Evolutionary conservation across 2,113 vertebrate species (phyloP).

Genomic region (Paraplagusia blochii): DNA sequence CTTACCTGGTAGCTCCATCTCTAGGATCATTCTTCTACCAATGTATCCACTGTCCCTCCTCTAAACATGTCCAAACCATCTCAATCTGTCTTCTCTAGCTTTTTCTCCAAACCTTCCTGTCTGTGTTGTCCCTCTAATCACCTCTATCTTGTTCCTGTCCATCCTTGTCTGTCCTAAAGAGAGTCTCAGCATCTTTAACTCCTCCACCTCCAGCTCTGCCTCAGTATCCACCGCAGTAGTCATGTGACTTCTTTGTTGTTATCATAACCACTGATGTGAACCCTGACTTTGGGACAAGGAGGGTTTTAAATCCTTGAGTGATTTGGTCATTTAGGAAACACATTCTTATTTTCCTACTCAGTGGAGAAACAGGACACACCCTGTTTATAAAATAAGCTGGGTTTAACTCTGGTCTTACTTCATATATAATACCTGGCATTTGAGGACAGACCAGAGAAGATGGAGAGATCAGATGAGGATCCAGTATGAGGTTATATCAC

Average conservation of each 20-base stretch:
- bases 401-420: conserved; percentile 16
- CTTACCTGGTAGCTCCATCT: conserved; percentile 33
- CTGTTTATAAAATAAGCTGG: conserved; percentile 34
- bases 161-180: too few species aligned
- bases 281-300: conserved; percentile 45
- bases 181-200: too few species aligned
- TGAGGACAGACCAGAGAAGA: conserved; percentile 29
- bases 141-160: too few species aligned
- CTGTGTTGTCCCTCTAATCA: too few species aligned
- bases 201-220: conserved; percentile 34
- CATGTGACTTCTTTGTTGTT: conserved; percentile 35
- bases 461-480: conserved; percentile 20
- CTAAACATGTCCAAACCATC: too few species aligned
- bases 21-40: too few species aligned
- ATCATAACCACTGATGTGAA: conserved; percentile 38
- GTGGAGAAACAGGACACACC: conserved; percentile 43
- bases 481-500: conserved; percentile 33
- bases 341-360: conserved; percentile 36
- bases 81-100: too few species aligned
- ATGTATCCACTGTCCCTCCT: too few species aligned
- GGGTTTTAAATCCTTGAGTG: conserved; percentile 38
- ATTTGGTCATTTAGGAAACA: conserved; percentile 32
- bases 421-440: conserved; percentile 35
- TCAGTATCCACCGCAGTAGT: conserved; percentile 14
- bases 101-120: too few species aligned